Conservation (phyloP, 2,888 invertebrate species). For the Anticlea derivata region DNA sequence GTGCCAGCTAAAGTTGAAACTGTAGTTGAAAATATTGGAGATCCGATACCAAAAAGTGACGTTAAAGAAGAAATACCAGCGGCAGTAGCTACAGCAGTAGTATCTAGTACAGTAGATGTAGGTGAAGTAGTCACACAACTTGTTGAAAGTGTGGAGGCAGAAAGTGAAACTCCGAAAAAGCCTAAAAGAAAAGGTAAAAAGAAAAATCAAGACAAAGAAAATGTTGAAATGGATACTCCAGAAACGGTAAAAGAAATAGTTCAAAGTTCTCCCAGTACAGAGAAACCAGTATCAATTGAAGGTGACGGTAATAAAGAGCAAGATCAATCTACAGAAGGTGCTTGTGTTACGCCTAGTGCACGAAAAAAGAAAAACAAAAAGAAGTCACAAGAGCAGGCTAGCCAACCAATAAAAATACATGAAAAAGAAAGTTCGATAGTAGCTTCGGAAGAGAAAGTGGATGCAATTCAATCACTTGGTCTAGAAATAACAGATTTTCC, state of each 20-base stretch:
- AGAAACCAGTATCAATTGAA: slow-evolving; percentile 18
- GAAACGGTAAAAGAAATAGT: slow-evolving; percentile 13
- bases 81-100: slow-evolving; percentile 29
- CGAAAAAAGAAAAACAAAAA: slow-evolving; percentile 75
- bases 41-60: slow-evolving; percentile 35
- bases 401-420: slow-evolving; percentile 20
- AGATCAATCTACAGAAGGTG: slow-evolving; percentile 15
- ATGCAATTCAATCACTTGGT: slow-evolving; percentile 22
- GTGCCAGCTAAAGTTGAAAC: slow-evolving; percentile 43
- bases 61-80: slow-evolving; percentile 35
- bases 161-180: slow-evolving; percentile 65
- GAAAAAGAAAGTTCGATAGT: slow-evolving; percentile 19
- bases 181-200: slow-evolving; percentile 78
- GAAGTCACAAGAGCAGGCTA: slow-evolving; percentile 43
- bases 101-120: too few relatives aligned
- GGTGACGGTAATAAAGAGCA: slow-evolving; percentile 23
- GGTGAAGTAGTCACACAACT: slow-evolving; percentile 38
- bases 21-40: slow-evolving; percentile 25
- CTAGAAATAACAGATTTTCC: slow-evolving; percentile 24
- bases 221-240: slow-evolving; percentile 32
- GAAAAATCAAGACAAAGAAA: slow-evolving; percentile 56
- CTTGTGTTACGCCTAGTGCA: slow-evolving; percentile 47
- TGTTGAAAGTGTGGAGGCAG: slow-evolving; percentile 36
- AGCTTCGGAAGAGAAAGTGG: slow-evolving; percentile 10
- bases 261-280: slow-evolving; percentile 18